These are phyloP conservation scores for Melolontha melolontha DNA, from an alignment of 2,888 invertebrate genomes.

Conservation along the genomic window DNA sequence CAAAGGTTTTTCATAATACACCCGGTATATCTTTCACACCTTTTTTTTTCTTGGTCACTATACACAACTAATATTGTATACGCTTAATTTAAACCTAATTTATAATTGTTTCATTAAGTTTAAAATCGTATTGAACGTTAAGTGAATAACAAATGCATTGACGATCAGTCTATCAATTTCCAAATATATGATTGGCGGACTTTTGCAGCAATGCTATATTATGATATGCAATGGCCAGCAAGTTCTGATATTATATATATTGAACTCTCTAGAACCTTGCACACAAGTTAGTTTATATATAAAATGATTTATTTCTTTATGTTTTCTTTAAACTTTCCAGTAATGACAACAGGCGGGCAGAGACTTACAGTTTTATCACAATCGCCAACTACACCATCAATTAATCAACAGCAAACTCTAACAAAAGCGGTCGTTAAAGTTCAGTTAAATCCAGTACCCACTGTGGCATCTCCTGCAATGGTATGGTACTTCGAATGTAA, in stretches of 20 bases:
- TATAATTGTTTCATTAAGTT: no score
- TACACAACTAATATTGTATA: no score
- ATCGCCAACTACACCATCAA: constrained; percentile 58
- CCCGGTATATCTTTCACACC: no score
- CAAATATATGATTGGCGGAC: constrained; percentile 2
- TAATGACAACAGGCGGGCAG: constrained; percentile 69
- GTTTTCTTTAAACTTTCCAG: constrained; percentile 57
- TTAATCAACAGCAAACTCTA: constrained; percentile 55
- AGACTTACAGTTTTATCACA: constrained; percentile 71
- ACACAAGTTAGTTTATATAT: constrained; percentile 21
- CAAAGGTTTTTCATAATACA: no score
- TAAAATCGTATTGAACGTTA: no score
- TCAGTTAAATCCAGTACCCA: constrained; percentile 62
- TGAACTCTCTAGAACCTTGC: constrained; percentile 35
- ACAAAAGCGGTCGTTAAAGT: constrained; percentile 63
- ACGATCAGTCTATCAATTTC: constrained; percentile 29
- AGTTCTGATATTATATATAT: constrained; percentile 18
- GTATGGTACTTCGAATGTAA: constrained; percentile 37
- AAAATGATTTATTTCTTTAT: constrained; percentile 27
- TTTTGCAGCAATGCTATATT: constrained; percentile 30
- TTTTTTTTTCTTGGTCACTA: no score
- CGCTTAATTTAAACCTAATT: no score
- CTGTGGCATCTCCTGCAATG: constrained; percentile 54
- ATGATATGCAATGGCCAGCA: constrained; percentile 24
- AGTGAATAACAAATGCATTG: constrained; percentile 9